Evolutionary conservation across 1,140 invertebrate genomes (phyloP).

Genomic region (Brachionus angularis): DNA sequence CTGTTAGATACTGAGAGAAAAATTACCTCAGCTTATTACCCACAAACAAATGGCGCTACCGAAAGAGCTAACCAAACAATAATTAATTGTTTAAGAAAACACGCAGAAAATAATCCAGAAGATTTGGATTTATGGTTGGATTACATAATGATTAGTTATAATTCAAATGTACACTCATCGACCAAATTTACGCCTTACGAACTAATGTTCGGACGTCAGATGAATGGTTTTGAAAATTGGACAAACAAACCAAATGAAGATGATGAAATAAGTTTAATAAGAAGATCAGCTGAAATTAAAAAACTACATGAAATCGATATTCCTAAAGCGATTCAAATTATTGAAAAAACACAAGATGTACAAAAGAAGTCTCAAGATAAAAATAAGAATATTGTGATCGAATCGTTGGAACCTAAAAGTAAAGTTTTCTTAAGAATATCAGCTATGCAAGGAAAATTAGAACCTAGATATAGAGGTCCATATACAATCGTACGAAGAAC

Average conservation of each 20-base stretch:
- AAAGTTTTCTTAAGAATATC: slow-evolving; percentile 26
- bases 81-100: slow-evolving; percentile 16
- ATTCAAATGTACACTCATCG: background rate
- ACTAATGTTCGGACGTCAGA: slow-evolving; percentile 31
- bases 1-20: background rate
- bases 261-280: background rate
- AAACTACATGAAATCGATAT: slow-evolving; percentile 19
- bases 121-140: slow-evolving; percentile 11
- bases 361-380: slow-evolving; percentile 7
- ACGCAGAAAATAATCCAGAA: slow-evolving; percentile 8
- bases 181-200: slow-evolving; percentile 18
- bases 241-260: background rate
- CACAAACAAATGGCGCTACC: background rate
- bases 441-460: slow-evolving; percentile 3
- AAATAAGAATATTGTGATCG: slow-evolving; percentile 1
- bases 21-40: background rate
- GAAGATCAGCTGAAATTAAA: slow-evolving; percentile 35
- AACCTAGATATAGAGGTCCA: slow-evolving; percentile 16
- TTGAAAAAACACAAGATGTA: slow-evolving; percentile 16
- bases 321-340: slow-evolving; percentile 15
- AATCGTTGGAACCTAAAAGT: background rate
- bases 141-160: background rate
- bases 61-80: background rate
- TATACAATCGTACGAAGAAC: slow-evolving; percentile 21
- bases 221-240: slow-evolving; percentile 13